Conservation (phyloP, 2,113 vertebrate species). For the human region GRCh38 chr3:122766001-122766500, state of each 20-base stretch:
- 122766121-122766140: neutral
- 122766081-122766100: neutral
- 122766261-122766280: neutral
- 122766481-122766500: conserved; percentile 14
- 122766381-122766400: conserved; percentile 19
- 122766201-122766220: neutral
- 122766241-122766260: neutral
- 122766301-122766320: neutral
- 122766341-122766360: neutral
- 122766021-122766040: neutral
- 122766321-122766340: neutral
- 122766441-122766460: neutral
- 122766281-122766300: neutral
- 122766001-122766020: conserved; percentile 14
- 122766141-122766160: neutral
- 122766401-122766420: neutral
- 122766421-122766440: neutral
- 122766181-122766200: conserved; percentile 2
- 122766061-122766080: neutral
- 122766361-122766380: neutral
- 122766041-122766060: neutral
- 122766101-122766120: neutral
- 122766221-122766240: neutral
- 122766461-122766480: conserved; percentile 1
- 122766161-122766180: neutral